Percentiles rank a stretch among this genome's conserved stretches.
Evolutionary conservation across 2,888 invertebrate genomes (phyloP).

Genomic region (Aspidiotus destructor): DNA sequence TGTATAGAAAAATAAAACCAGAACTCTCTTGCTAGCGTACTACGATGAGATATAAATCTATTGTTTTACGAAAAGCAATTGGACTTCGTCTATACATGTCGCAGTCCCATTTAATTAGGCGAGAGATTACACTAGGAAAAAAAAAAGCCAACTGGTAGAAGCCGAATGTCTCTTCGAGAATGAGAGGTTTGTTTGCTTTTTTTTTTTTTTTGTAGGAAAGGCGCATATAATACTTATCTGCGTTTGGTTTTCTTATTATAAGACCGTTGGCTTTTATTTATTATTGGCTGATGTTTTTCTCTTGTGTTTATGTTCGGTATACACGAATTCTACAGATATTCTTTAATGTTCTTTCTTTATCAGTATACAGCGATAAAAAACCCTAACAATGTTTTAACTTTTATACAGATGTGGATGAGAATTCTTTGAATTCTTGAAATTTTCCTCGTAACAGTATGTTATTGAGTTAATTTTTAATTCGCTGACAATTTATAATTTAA

Average conservation of each 20-base stretch:
- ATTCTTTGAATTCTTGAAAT: conserved; percentile 20
- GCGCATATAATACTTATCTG: conserved; percentile 13
- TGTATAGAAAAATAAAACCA: conserved; percentile 19
- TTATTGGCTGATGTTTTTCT: conserved; percentile 26
- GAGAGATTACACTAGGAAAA: conserved; percentile 27
- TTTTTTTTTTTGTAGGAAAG: conserved; percentile 1
- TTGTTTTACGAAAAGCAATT: conserved; percentile 33
- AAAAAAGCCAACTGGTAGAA: conserved; percentile 18
- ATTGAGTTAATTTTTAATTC: conserved; percentile 26
- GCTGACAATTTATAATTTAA: conserved; percentile 22
- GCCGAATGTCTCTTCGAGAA: conserved; percentile 22
- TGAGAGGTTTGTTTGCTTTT: conserved; percentile 9
- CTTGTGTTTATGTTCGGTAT: conserved; percentile 30
- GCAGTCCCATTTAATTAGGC: conserved; percentile 32
- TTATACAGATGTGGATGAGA: conserved; percentile 20
- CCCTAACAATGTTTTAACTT: conserved; percentile 28
- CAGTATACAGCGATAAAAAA: conserved; percentile 23
- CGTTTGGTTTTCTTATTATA: conserved; percentile 19
- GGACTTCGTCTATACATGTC: conserved; percentile 31
- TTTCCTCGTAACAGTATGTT: conserved; percentile 8
- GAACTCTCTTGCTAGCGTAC: conserved; percentile 21
- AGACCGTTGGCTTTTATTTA: conserved; percentile 31
- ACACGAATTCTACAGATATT: conserved; percentile 32
- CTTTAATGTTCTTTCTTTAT: conserved; percentile 31
- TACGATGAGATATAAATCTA: conserved; percentile 25